These are phyloP conservation scores for Tetraodon nigroviridis DNA, from an alignment of 2,113 vertebrate species.

Conservation along the genomic window DNA sequence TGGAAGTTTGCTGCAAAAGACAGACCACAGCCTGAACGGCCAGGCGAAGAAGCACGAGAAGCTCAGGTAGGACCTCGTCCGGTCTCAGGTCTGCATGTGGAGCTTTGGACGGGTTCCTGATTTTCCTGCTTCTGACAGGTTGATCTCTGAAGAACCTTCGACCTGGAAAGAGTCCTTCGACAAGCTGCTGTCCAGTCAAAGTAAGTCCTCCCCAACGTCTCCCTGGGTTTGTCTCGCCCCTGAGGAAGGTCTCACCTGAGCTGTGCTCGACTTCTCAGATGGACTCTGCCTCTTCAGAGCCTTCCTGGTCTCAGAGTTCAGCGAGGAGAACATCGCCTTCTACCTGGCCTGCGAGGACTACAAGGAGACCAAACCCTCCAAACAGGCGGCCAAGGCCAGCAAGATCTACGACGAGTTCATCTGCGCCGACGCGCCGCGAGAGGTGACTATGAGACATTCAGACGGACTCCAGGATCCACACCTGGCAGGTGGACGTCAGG, in stretches of 20 bases:
- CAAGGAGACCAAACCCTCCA: constrained; percentile 77
- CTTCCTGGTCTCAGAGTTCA: constrained; percentile 91
- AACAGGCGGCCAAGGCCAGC: constrained; percentile 82
- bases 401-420: constrained; percentile 92
- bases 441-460: constrained; percentile 72
- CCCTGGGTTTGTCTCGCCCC: neutral
- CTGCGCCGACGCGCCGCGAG: constrained; percentile 80
- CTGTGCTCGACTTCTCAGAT: constrained; percentile 64
- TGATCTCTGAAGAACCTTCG: constrained; percentile 75
- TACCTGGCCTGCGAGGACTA: constrained; percentile 94
- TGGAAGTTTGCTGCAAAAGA: constrained; percentile 83
- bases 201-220: constrained; percentile 69
- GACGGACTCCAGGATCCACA: too few relatives aligned
- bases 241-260: neutral
- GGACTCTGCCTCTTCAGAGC: constrained; percentile 85
- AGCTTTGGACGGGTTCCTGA: constrained; percentile 1
- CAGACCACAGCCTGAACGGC: constrained; percentile 65
- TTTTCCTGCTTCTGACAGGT: constrained; percentile 56
- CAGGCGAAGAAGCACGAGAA: constrained; percentile 64
- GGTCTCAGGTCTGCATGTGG: neutral
- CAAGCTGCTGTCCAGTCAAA: constrained; percentile 84
- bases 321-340: constrained; percentile 94
- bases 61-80: constrained; percentile 46
- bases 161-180: constrained; percentile 90
- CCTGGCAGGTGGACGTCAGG: neutral